Conservation (phyloP, 2,797 vertebrate species). For the Acrossocheilus wenchowensis region DNA sequence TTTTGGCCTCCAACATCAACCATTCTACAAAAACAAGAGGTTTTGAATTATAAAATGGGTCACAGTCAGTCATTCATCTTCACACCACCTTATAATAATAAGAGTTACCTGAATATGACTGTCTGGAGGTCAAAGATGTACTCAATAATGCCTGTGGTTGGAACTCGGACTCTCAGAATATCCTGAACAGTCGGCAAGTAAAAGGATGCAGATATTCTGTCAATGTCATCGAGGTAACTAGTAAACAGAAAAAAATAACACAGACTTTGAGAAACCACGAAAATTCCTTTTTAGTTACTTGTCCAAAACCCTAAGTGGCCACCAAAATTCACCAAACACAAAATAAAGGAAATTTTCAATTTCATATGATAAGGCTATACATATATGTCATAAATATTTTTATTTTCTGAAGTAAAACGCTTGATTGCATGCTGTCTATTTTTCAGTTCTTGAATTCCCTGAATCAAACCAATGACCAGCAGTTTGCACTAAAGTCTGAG, state of each 20-base stretch:
- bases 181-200: constrained; percentile 85
- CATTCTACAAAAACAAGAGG: constrained; percentile 75
- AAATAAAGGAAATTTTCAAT: not conserved
- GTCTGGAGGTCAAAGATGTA: constrained; percentile 84
- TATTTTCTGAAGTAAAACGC: not conserved
- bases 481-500: not conserved
- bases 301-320: not conserved
- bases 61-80: not conserved
- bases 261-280: not conserved
- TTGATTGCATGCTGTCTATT: not conserved
- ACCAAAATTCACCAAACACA: not conserved
- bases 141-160: constrained; percentile 87
- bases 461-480: not conserved
- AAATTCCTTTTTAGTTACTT: not conserved
- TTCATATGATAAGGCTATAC: too few species aligned
- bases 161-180: constrained; percentile 82
- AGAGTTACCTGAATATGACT: constrained; percentile 82
- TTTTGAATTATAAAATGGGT: not conserved
- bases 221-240: constrained; percentile 85
- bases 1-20: constrained; percentile 92
- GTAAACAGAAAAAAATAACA: not conserved
- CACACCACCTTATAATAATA: not conserved
- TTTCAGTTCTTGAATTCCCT: not conserved
- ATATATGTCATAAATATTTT: not conserved
- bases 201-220: constrained; percentile 70